Base-by-base conservation (phyloP, 2,113 vertebrate genomes). In the Platysternon megacephalum region DNA sequence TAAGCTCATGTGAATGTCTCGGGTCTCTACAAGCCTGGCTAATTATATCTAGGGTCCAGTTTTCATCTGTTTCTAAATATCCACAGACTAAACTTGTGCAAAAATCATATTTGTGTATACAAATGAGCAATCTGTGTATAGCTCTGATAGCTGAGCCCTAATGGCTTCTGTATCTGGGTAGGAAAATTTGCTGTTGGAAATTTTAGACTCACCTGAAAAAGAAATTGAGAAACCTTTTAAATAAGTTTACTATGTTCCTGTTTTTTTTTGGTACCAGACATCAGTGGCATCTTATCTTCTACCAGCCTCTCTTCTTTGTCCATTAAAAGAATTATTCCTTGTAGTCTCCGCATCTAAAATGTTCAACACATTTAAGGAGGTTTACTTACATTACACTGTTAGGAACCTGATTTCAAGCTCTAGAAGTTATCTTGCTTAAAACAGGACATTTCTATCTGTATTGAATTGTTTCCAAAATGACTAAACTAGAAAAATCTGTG, bases 361-460 rank as follows among this genome's bases (percentile, higher is more conserved):
- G 35, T 5, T 55, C 0, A 16, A 72, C 8, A 11, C 28, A 85
- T 79, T 93, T 84, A 35, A 82, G 52, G 17, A 53, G 42, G 2
- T 49, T 68, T n/a, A 68, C 61, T 68, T 68, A 19, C 56, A 32
- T 35, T 65, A 68, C 4, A 39, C 29, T 61, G 56, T 61, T 56
- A 32, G 56, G 26, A 32, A 61, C 56, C 28, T 61, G 56, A 61
- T 61, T 61, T 29, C 56, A 61, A 32, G 56, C 56, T 86, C 90
- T 93, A 4, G 79, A 89, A 82, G 11, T 56, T 87, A 16, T 35
- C 3, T 19, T 8, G 32, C 46, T 74, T 84, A 58, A 92, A 96
- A 68, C 4, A 61, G 8, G 21, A 52, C 1, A 53, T 53, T 58
- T 91, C 35, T 2, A 44, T 35, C 12, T 83, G 5, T 79, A 58